Evolutionary conservation across 2,797 vertebrate species (phyloP), one percentile per base, ranked within the genome.

Genomic region (Enteromius treurensis): DNA sequence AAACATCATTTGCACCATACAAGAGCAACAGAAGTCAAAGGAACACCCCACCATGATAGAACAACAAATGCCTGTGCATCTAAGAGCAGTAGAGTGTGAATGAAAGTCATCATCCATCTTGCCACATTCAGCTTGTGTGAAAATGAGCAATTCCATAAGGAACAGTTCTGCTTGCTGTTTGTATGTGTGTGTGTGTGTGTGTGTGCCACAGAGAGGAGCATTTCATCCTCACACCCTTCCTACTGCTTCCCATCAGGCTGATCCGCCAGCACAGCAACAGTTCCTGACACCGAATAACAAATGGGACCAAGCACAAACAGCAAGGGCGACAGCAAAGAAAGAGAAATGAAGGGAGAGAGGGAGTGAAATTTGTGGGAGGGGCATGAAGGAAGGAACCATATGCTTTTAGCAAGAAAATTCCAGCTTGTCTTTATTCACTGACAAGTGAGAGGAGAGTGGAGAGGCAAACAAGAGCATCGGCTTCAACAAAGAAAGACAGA

Each of bases 301-400:
- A 89, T 81, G 87, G 90, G 86, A 85, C 85, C 17, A 1, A 55
- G 53, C 15, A 77, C 23, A 70, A 67, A 70, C 62, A 49, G 45
- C 11, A 19, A 37, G 15, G 60, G 60, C 5, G 21, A 62, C 26
- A n/a, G 26, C 49, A 78, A 32, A 21, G 29, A 58, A 86, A 90
- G 45, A 32, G 42, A 77, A 60, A 17, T 58, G 77, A 75, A 80
- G 85, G 83, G 81, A 83, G 73, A 77, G 60, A 78, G 70, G 37
- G 69, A 53, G 77, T 45, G 55, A 70, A 51, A 76, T 64, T 89
- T 91, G 93, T 92, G 93, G 92, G 93, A 92, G 90, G 87, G 89
- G 90, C 89, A 77, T 89, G 89, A 84, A 51, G 64, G 65, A 90
- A 90, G 87, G 85, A 93, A 90, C 90, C 90, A 86, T 81, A 83